phyloP scores from a whole-genome alignment of 2,113 vertebrate genomes.

The Aleadryas rufinucha region DNA sequence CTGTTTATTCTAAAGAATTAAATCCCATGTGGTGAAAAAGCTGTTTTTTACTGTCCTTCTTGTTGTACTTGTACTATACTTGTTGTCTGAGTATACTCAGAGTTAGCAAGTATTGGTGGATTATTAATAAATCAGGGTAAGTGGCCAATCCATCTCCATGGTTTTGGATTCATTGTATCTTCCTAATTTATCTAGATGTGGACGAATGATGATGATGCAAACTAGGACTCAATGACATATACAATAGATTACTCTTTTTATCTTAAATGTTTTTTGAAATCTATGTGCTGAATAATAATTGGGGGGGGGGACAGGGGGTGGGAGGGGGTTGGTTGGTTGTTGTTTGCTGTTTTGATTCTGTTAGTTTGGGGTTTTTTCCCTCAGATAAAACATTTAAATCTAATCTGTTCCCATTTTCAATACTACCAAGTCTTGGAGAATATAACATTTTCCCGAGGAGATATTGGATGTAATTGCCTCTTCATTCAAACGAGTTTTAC shows the following conservation, averaged over 20 bases:
- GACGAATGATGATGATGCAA: background rate
- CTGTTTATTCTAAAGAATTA: background rate
- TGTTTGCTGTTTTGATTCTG: background rate
- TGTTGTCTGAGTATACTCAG: background rate
- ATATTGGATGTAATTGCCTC: background rate
- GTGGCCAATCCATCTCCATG: background rate
- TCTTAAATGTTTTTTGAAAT: background rate
- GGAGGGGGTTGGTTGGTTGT: rapidly evolving
- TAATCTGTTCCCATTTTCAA: background rate
- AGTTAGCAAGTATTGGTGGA: background rate
- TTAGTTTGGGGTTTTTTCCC: background rate
- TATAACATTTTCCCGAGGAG: background rate
- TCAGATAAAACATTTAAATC: background rate
- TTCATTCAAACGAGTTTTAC: background rate
- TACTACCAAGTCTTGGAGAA: background rate
- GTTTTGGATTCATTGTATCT: background rate
- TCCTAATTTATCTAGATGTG: background rate
- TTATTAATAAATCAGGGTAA: background rate
- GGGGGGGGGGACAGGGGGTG: rapidly evolving
- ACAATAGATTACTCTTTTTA: background rate
- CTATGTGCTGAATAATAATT: background rate
- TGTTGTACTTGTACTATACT: too few relatives aligned
- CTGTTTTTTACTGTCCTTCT: background rate
- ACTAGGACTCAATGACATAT: rapidly evolving
- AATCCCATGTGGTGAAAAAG: background rate